Percentiles rank a stretch among this genome's conserved stretches.
Conservation (phyloP, 2,888 invertebrate genomes). For the Tridacna gigas region DNA sequence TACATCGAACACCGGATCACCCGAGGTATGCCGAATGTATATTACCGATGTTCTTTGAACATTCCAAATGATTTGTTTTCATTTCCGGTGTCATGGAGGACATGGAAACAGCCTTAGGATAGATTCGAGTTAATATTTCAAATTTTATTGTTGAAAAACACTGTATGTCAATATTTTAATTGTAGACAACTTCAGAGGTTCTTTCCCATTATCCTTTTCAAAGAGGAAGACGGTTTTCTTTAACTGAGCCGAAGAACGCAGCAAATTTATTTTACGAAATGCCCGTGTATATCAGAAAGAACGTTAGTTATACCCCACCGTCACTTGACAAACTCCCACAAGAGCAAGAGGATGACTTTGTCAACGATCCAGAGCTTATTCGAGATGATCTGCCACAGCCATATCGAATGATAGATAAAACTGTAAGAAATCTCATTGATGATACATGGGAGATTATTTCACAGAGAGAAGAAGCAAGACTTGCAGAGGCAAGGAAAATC, state of each 20-base stretch:
- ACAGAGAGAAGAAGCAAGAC: slow-evolving; percentile 71
- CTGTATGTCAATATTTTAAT: too few relatives aligned
- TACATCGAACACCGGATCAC: too few relatives aligned
- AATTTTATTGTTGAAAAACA: too few relatives aligned
- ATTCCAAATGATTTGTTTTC: slow-evolving; percentile 64
- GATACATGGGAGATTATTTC: slow-evolving; percentile 80
- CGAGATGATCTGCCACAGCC: slow-evolving; percentile 82
- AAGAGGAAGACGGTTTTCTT: neutral
- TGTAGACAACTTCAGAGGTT: too few relatives aligned
- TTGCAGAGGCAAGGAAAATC: slow-evolving; percentile 74
- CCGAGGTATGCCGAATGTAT: too few relatives aligned
- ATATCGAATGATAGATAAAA: slow-evolving; percentile 82
- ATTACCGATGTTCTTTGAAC: neutral
- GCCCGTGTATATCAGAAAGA: slow-evolving; percentile 81
- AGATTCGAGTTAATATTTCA: neutral
- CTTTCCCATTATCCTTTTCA: too few relatives aligned
- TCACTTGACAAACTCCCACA: slow-evolving; percentile 76
- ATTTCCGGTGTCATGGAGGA: slow-evolving; percentile 73
- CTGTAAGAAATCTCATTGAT: slow-evolving; percentile 77
- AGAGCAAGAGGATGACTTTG: slow-evolving; percentile 80
- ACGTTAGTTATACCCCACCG: slow-evolving; percentile 78
- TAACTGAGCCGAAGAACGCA: neutral
- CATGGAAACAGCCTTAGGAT: slow-evolving; percentile 60
- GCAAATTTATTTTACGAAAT: slow-evolving; percentile 50
- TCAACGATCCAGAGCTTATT: slow-evolving; percentile 81